Percentiles rank a stretch among this genome's conserved stretches.
Evolutionary conservation across 2,113 vertebrate species (phyloP).

Genomic region (Oryctolagus cuniculus): mOryCun1.1 NC_091439.1:133674001-133674500

Average conservation of each 20-base stretch:
- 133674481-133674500: too few relatives aligned
- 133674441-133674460: too few relatives aligned
- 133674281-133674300: not conserved
- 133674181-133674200: conserved; percentile 17
- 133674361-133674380: too few relatives aligned
- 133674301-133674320: not conserved
- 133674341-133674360: not conserved
- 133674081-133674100: not conserved
- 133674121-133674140: not conserved
- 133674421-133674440: too few relatives aligned
- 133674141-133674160: not conserved
- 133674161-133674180: conserved; percentile 26
- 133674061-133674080: not conserved
- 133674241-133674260: conserved; percentile 9
- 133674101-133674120: conserved; percentile 38
- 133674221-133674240: not conserved
- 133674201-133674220: not conserved
- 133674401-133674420: too few relatives aligned
- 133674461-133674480: too few relatives aligned
- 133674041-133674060: not conserved
- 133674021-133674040: not conserved
- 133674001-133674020: not conserved
- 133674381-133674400: too few relatives aligned
- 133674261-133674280: not conserved
- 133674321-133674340: conserved; percentile 11